A percentile compares a stretch with the other conserved stretches of the same genome.
phyloP scores from a whole-genome alignment of 2,888 invertebrate genomes.

The Ashinkailepas kermadecensis region DNA sequence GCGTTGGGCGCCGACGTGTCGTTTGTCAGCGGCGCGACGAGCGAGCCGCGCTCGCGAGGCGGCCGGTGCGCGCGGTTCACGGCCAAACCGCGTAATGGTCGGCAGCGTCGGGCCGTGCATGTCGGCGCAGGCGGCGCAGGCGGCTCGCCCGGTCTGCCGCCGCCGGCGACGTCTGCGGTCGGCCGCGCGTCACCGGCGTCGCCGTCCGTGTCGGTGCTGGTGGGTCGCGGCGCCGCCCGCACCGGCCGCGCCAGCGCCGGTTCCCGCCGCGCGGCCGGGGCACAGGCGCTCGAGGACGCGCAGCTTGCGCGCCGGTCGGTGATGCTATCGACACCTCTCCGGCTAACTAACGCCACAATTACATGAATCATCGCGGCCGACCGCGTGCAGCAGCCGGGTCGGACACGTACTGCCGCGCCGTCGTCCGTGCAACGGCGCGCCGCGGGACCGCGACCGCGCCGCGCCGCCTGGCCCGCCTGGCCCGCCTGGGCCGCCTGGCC shows the following conservation, averaged over 20 bases:
- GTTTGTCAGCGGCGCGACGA: not conserved
- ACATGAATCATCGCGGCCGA: slow-evolving; percentile 8
- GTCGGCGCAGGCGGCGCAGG: no score
- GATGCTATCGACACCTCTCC: not conserved
- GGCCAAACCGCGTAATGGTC: no score
- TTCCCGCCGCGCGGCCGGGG: no score
- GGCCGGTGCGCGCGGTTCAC: not conserved
- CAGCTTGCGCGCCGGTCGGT: not conserved
- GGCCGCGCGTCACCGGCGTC: not conserved
- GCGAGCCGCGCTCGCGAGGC: not conserved
- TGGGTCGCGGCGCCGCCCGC: not conserved
- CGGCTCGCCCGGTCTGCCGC: not conserved
- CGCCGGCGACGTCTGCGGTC: not conserved
- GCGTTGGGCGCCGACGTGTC: not conserved
- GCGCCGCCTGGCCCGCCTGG: not conserved
- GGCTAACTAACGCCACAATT: slow-evolving; percentile 14
- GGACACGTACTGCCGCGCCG: not conserved
- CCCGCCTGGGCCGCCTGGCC: no score
- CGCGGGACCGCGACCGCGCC: not conserved
- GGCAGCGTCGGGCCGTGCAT: no score
- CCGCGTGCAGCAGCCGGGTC: not conserved
- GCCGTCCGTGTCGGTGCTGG: not conserved
- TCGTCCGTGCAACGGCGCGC: not conserved
- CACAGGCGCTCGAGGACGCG: not conserved
- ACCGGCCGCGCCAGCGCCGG: no score